phyloP scores from a whole-genome alignment of 2,888 invertebrate species.

The Prosopocoilus inquinatus region DNA sequence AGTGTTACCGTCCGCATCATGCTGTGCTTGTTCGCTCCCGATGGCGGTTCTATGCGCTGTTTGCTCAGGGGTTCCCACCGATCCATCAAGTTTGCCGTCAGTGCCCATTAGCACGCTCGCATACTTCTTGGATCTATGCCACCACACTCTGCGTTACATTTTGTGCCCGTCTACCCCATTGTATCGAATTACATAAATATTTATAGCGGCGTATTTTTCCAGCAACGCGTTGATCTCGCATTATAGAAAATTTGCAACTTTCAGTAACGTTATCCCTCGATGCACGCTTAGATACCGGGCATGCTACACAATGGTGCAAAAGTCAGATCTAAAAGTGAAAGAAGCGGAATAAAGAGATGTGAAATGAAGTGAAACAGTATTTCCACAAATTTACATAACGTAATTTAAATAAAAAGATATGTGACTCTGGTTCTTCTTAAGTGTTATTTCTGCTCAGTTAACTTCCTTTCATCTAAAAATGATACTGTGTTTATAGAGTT shows the following conservation, averaged over 20 bases:
- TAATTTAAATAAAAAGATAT: too few species aligned
- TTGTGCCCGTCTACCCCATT: slow-evolving; percentile 19
- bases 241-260: slow-evolving; percentile 21
- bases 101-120: slow-evolving; percentile 63
- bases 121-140: slow-evolving; percentile 42
- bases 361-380: too few species aligned
- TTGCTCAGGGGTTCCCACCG: slow-evolving; percentile 48
- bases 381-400: too few species aligned
- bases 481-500: too few species aligned
- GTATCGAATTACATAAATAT: slow-evolving; percentile 22
- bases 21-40: slow-evolving; percentile 39
- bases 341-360: too few species aligned
- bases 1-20: slow-evolving; percentile 39
- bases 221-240: slow-evolving; percentile 14
- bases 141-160: slow-evolving; percentile 35
- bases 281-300: neutral
- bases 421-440: too few species aligned
- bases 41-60: slow-evolving; percentile 42
- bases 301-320: neutral
- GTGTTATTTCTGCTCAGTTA: too few species aligned
- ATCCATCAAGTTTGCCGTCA: slow-evolving; percentile 64
- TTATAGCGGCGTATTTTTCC: slow-evolving; percentile 13
- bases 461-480: too few species aligned
- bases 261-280: slow-evolving; percentile 5
- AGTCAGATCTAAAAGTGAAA: too few species aligned